Percentiles rank a stretch among this genome's conserved stretches.
These are phyloP conservation scores for Tenualosa thibaudeaui DNA, from an alignment of 2,797 vertebrate genomes.

Conservation along the genomic window DNA sequence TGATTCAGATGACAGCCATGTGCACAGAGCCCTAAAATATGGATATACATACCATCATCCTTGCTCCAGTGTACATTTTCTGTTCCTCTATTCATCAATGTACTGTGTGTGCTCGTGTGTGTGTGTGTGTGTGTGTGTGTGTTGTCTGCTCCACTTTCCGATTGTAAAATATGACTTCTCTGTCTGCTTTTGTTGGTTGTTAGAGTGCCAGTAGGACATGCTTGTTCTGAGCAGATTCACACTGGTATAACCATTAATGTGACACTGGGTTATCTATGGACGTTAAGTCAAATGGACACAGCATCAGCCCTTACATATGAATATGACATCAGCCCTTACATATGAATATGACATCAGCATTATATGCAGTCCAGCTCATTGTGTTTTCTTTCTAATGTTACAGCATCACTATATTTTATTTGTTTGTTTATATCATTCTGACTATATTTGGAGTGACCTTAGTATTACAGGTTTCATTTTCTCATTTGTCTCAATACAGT, in stretches of 20 bases:
- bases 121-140: constrained; percentile 2
- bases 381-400: background rate
- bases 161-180: no score
- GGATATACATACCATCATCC: background rate
- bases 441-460: no score
- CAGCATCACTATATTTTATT: no score
- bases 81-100: background rate
- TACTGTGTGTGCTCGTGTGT: background rate
- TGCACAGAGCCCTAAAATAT: background rate
- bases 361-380: background rate
- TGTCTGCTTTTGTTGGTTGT: no score
- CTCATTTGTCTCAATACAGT: no score
- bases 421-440: no score
- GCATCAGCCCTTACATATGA: no score
- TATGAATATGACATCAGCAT: no score
- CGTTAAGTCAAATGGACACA: background rate
- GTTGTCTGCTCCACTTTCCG: background rate
- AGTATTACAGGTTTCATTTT: no score
- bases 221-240: background rate
- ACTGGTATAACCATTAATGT: background rate
- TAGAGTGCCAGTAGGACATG: background rate
- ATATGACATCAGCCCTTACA: no score
- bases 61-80: background rate
- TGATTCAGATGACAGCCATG: background rate
- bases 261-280: background rate